Evolutionary conservation across 2,888 invertebrate genomes (phyloP).

Genomic region (Cataglyphis livida): DNA sequence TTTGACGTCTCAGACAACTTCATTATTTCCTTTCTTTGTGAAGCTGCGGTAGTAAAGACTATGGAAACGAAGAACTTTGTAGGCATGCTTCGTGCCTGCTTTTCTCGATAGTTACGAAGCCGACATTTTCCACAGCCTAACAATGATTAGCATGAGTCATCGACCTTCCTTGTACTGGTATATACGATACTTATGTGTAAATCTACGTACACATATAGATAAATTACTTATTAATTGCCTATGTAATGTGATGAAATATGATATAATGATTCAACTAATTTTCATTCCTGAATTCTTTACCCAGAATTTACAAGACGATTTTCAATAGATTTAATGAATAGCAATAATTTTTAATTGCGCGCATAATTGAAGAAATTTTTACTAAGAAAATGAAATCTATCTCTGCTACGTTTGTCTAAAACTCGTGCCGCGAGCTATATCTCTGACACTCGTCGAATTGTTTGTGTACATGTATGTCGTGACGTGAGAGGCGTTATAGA

Average conservation of each 20-base stretch:
- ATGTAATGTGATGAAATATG: neutral
- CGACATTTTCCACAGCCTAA: constrained; percentile 61
- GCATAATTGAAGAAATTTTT: constrained; percentile 23
- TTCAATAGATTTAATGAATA: constrained; percentile 25
- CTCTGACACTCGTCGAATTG: neutral
- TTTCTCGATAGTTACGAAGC: constrained; percentile 63
- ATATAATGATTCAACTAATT: constrained; percentile 34
- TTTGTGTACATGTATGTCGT: neutral
- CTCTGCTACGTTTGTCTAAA: neutral
- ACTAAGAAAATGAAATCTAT: neutral
- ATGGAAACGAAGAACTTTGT: neutral
- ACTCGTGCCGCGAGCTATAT: constrained; percentile 1
- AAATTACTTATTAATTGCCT: neutral
- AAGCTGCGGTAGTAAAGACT: neutral
- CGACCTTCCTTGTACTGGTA: constrained; percentile 56
- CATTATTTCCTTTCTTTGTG: neutral
- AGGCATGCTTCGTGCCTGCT: constrained; percentile 32
- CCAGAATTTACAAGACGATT: constrained; percentile 13
- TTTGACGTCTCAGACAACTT: constrained; percentile 4
- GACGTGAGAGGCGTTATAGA: constrained; percentile 1
- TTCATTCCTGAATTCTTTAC: neutral
- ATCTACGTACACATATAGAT: constrained; percentile 21
- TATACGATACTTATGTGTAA: constrained; percentile 15
- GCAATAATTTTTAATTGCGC: constrained; percentile 26
- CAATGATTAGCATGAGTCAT: constrained; percentile 69